Percentiles rank a stretch among this genome's conserved stretches.
Evolutionary conservation across 92 coral and sea anemone species (phyloP).

Genomic region (Zoanthus solanderi): DNA sequence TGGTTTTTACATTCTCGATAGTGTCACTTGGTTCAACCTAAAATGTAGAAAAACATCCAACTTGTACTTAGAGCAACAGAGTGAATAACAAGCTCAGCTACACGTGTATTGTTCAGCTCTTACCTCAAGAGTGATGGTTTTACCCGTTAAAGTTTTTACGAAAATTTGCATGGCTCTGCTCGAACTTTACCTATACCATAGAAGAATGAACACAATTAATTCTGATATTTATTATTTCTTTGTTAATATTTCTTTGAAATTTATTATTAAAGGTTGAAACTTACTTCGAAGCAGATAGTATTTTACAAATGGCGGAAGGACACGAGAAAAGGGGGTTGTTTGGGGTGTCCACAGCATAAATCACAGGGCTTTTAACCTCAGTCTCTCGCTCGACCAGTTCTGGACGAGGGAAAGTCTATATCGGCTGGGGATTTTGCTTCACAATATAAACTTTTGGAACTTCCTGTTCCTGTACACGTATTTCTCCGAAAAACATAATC

Average conservation of each 20-base stretch:
- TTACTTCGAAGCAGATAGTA: slow-evolving; percentile 60
- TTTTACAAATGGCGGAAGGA: slow-evolving; percentile 88
- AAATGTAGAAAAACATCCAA: not conserved
- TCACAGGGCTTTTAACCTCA: slow-evolving; percentile 4
- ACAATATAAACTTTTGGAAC: no score
- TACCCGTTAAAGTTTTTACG: slow-evolving; percentile 99
- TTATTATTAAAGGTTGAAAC: slow-evolving; percentile 11
- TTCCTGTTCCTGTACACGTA: no score
- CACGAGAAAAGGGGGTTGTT: slow-evolving; percentile 91
- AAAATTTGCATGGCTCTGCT: slow-evolving; percentile 97
- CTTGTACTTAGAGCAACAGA: not conserved
- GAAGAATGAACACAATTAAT: slow-evolving; percentile 30
- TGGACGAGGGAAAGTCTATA: not conserved
- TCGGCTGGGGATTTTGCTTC: no score
- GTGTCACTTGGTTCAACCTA: slow-evolving; percentile 99
- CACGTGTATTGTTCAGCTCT: not conserved
- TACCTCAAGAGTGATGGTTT: slow-evolving; percentile 99
- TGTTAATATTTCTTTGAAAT: slow-evolving; percentile 11
- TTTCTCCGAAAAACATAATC: no score
- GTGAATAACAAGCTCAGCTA: not conserved
- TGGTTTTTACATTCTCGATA: slow-evolving; percentile 98
- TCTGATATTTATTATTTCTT: not conserved
- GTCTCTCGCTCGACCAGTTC: slow-evolving; percentile 15
- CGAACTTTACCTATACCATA: slow-evolving; percentile 70
- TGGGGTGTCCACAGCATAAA: slow-evolving; percentile 61